Conservation (phyloP, 1,140 invertebrate genomes). For the Micrasema minimum region DNA sequence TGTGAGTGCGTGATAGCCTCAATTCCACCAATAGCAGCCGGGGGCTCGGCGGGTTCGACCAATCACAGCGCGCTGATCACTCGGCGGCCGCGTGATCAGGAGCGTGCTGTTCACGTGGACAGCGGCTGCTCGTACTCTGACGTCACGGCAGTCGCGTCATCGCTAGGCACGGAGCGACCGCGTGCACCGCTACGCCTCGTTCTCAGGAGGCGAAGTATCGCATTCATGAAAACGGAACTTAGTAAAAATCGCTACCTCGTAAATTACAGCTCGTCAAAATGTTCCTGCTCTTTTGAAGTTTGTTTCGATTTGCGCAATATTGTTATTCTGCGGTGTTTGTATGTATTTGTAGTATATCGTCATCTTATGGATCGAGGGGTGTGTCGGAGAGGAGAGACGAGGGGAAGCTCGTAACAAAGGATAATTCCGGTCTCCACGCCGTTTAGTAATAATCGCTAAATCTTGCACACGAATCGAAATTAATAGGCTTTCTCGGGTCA, state of each 20-base stretch:
- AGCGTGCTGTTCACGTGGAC: conserved; percentile 71
- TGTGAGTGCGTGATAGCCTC: conserved; percentile 46
- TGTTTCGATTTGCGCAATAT: background rate
- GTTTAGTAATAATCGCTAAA: background rate
- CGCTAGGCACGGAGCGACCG: conserved; percentile 61
- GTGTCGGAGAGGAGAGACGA: conserved; percentile 49
- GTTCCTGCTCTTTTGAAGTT: background rate
- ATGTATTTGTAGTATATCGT: conserved; percentile 14
- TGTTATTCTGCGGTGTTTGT: background rate
- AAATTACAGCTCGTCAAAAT: background rate
- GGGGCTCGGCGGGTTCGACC: conserved; percentile 60
- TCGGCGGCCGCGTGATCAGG: conserved; percentile 64
- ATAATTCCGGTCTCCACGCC: background rate
- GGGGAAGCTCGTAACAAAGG: conserved; percentile 20
- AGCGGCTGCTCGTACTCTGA: conserved; percentile 62
- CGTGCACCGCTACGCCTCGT: conserved; percentile 57
- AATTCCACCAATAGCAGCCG: conserved; percentile 58
- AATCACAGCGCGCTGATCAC: conserved; percentile 65
- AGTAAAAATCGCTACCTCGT: background rate
- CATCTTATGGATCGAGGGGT: conserved; percentile 48
- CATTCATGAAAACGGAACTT: background rate
- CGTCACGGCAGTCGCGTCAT: conserved; percentile 61
- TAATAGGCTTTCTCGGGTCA: background rate
- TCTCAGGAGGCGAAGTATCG: conserved; percentile 13
- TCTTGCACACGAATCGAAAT: background rate